phyloP scores from a whole-genome alignment of 2,888 invertebrate species.

The Chrysotoxum bicinctum region DNA sequence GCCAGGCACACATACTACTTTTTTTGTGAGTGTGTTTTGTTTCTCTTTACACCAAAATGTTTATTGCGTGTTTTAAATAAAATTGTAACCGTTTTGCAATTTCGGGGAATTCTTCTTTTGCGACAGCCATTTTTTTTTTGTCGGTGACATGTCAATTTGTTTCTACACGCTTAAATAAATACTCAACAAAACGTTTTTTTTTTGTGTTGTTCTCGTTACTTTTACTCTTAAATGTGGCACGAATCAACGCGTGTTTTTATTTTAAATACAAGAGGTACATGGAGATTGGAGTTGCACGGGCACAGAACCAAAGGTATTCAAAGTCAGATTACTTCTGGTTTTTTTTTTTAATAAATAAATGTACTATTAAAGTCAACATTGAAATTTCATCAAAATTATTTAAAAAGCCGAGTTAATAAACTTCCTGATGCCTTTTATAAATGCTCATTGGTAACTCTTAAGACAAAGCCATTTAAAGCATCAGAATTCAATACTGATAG shows the following conservation, averaged over 20 bases:
- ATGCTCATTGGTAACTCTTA: too few relatives aligned
- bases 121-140: neutral
- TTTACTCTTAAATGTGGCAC: neutral
- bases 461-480: too few relatives aligned
- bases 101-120: neutral
- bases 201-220: too few relatives aligned
- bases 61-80: slow-evolving; percentile 14
- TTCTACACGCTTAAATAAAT: slow-evolving; percentile 29
- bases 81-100: neutral
- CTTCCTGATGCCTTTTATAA: too few relatives aligned
- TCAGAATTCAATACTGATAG: too few relatives aligned
- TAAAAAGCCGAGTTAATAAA: too few relatives aligned
- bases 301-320: neutral
- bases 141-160: slow-evolving; percentile 15
- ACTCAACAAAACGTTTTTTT: neutral
- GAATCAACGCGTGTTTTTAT: neutral
- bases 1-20: neutral
- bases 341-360: too few relatives aligned
- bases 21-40: neutral
- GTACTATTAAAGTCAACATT: too few relatives aligned
- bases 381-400: too few relatives aligned
- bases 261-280: neutral
- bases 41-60: neutral
- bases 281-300: too few relatives aligned
- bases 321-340: too few relatives aligned